Percentiles rank a stretch among this genome's conserved stretches.
Evolutionary conservation across 2,113 vertebrate species (phyloP).

Genomic region (Perca fluviatilis): DNA sequence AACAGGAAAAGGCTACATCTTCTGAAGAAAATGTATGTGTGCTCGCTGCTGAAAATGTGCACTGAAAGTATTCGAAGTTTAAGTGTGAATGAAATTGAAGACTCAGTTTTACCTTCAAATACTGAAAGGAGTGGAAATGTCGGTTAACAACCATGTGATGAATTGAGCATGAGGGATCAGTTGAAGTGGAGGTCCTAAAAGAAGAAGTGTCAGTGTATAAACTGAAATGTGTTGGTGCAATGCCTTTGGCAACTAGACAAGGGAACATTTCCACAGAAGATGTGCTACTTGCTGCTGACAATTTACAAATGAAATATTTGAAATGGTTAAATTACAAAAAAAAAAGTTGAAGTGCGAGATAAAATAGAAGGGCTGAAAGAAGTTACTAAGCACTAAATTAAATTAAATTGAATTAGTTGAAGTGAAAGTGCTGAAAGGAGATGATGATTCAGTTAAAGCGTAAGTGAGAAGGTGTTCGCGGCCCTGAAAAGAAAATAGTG

Average conservation of each 20-base stretch:
- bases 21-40: background rate
- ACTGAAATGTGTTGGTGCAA: background rate
- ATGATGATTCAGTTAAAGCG: too few relatives aligned
- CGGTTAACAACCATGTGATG: background rate
- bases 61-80: background rate
- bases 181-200: background rate
- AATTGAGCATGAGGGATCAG: background rate
- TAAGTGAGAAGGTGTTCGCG: too few relatives aligned
- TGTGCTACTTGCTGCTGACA: too few relatives aligned
- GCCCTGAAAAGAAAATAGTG: background rate
- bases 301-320: too few relatives aligned
- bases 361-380: too few relatives aligned
- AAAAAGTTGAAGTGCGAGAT: too few relatives aligned
- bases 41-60: background rate
- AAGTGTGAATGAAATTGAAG: background rate
- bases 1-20: background rate
- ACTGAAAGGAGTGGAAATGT: conserved; percentile 3
- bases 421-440: too few relatives aligned
- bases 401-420: too few relatives aligned
- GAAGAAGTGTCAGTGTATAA: background rate
- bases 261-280: too few relatives aligned
- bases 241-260: background rate
- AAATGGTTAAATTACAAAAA: too few relatives aligned
- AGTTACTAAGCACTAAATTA: too few relatives aligned
- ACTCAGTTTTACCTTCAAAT: background rate